phyloP scores from a whole-genome alignment of 1,140 invertebrate species.

The Popillia japonica region DNA sequence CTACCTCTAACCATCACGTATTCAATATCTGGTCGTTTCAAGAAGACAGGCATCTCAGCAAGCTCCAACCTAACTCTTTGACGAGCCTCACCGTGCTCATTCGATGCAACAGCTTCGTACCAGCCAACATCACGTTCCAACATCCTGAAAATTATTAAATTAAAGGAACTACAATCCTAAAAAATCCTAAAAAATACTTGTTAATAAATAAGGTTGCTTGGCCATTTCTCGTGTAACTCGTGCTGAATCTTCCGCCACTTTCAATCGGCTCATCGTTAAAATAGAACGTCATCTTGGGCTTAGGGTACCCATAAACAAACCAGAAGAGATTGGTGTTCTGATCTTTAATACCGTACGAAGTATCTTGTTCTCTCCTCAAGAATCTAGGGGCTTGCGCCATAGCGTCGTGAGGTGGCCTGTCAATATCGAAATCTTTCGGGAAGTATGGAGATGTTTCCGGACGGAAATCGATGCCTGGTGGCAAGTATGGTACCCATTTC shows the following conservation, averaged over 20 bases:
- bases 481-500: conserved; percentile 80
- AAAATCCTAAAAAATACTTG: conserved; percentile 72
- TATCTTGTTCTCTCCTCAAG: conserved; percentile 83
- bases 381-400: conserved; percentile 85
- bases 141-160: conserved; percentile 68
- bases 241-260: conserved; percentile 81
- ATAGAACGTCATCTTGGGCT: conserved; percentile 87
- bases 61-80: conserved; percentile 86
- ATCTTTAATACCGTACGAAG: conserved; percentile 87
- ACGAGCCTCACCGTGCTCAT: conserved; percentile 89
- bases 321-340: conserved; percentile 88
- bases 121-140: conserved; percentile 88
- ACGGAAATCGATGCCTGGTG: conserved; percentile 84
- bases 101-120: conserved; percentile 92
- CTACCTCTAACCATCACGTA: conserved; percentile 77
- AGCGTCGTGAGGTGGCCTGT: conserved; percentile 82
- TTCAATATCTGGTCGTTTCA: conserved; percentile 84
- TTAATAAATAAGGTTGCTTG: conserved; percentile 88
- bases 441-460: conserved; percentile 89
- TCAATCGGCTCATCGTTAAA: conserved; percentile 86
- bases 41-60: conserved; percentile 91
- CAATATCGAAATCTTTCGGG: conserved; percentile 89
- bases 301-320: conserved; percentile 93
- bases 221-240: conserved; percentile 87
- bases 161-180: background rate